These are phyloP conservation scores for Cyphomyrus plagiostoma DNA, from an alignment of 2,113 vertebrate genomes.

Conservation along the genomic window DNA sequence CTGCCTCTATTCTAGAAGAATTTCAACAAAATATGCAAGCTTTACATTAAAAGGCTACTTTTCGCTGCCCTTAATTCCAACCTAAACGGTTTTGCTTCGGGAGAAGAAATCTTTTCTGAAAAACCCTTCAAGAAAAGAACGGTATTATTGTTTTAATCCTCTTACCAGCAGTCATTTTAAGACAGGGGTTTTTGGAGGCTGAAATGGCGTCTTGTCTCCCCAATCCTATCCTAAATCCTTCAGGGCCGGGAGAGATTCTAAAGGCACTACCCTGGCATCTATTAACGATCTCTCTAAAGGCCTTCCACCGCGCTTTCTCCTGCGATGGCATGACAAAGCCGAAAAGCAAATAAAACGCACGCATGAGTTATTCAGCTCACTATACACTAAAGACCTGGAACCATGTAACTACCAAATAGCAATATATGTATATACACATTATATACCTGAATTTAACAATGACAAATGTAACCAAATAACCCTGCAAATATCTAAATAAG, in stretches of 20 bases:
- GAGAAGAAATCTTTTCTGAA: slow-evolving; percentile 96
- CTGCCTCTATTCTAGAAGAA: slow-evolving; percentile 42
- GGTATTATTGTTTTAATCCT: slow-evolving; percentile 99
- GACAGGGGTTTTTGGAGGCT: slow-evolving; percentile 82
- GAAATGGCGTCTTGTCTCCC: slow-evolving; percentile 84
- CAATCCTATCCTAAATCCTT: slow-evolving; percentile 77
- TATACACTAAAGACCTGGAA: slow-evolving; percentile 28
- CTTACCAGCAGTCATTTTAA: slow-evolving; percentile 94
- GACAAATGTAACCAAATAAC: slow-evolving; percentile 5
- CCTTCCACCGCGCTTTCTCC: slow-evolving; percentile 62
- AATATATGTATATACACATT: slow-evolving; percentile 20
- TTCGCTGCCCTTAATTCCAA: slow-evolving; percentile 93
- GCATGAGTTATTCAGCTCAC: slow-evolving; percentile 51
- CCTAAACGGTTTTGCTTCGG: slow-evolving; percentile 97
- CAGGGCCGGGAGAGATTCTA: slow-evolving; percentile 72
- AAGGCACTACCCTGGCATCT: slow-evolving; percentile 68
- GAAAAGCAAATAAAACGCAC: slow-evolving; percentile 66
- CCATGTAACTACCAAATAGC: slow-evolving; percentile 22
- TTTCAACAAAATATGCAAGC: slow-evolving; percentile 74
- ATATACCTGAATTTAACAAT: slow-evolving; percentile 18
- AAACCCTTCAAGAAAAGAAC: slow-evolving; percentile 87
- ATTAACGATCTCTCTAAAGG: slow-evolving; percentile 68
- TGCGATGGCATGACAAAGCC: slow-evolving; percentile 66
- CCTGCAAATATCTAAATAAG: not conserved
- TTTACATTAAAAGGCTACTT: slow-evolving; percentile 84